Base-by-base conservation (phyloP, 2,113 vertebrate genomes). In the Hippocampus comes region DNA sequence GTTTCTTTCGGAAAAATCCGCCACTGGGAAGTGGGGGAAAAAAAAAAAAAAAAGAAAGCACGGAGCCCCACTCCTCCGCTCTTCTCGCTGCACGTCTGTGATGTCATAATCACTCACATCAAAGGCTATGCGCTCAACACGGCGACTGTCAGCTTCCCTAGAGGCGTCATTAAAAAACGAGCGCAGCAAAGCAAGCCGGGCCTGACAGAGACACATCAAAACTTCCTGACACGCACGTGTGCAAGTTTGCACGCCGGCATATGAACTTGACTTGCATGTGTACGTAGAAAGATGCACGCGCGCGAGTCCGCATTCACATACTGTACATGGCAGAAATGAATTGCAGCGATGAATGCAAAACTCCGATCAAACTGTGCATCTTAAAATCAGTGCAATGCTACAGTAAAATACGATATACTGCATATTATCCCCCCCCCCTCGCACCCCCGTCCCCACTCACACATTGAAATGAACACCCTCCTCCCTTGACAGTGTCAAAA, bases 91-190 rank as follows among this genome's bases (percentile, higher is more conserved):
- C 89, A 89, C 84, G 90, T 91, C 91, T 92, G 89, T 91, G 90
- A 91, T 91, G 91, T 92, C 92, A 92, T 92, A 91, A 93, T 93
- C 90, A 92, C 88, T 91, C 84, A 89, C 91, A 93, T 93, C 91
- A 93, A 92, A 92, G 90, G 87, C 84, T 84, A 83, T 21, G 79
- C 76, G 86, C 88, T 92, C 89, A 88, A 89, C 90, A 90, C 88
- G 85, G 89, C 86, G 88, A 92, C 92, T 91, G 91, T 90, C 91
- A 91, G 84, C 89, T 90, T 93, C 92, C 92, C 91, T 91, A 84
- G 92, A 93, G 92, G 92, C 92, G 87, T 92, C 90, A 93, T 92
- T 92, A 92, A 92, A 92, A 46, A 92, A 90, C 84, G 89, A 91
- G 88, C 87, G 90, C 84, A 89, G 87, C 85, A 87, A 88, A 86